Percentiles rank a stretch among this genome's conserved stretches.
phyloP scores from a whole-genome alignment of 2,888 invertebrate genomes.

The Aphodius granarius region DNA sequence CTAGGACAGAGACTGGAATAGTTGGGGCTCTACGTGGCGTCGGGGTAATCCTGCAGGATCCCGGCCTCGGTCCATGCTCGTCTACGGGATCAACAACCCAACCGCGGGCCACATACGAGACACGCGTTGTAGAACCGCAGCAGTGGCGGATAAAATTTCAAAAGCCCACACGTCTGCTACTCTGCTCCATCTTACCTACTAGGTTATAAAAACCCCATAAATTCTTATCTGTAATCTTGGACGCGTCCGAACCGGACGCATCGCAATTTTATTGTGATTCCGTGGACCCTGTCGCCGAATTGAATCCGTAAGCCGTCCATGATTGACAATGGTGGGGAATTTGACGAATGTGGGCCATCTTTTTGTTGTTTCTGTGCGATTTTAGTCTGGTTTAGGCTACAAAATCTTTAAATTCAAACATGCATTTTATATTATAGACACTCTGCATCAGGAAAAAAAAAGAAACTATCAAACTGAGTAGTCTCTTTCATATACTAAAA shows the following conservation, averaged over 20 bases:
- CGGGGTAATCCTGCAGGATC: conserved; percentile 44
- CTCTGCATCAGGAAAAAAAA: not conserved
- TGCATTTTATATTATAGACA: too few relatives aligned
- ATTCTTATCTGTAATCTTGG: conserved; percentile 4
- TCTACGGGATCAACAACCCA: conserved; percentile 43
- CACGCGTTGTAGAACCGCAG: conserved; percentile 36
- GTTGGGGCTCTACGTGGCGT: conserved; percentile 40
- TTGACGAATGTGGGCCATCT: too few relatives aligned
- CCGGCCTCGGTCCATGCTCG: conserved; percentile 36
- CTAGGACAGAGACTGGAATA: conserved; percentile 42
- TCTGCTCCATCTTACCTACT: not conserved
- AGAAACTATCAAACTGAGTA: not conserved
- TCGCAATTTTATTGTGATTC: conserved; percentile 6
- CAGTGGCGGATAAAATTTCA: conserved; percentile 5
- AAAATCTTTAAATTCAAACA: too few relatives aligned
- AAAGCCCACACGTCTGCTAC: not conserved
- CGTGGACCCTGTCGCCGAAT: not conserved
- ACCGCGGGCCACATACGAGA: conserved; percentile 45
- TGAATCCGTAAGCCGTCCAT: not conserved
- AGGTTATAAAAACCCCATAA: conserved; percentile 9
- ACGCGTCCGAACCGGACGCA: not conserved
- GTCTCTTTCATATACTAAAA: too few relatives aligned
- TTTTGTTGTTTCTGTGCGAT: too few relatives aligned
- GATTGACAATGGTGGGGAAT: not conserved
- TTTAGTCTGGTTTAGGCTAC: too few relatives aligned